Base-by-base conservation (phyloP, 2,888 invertebrate genomes). In the Ceriagrion tenellum region DNA sequence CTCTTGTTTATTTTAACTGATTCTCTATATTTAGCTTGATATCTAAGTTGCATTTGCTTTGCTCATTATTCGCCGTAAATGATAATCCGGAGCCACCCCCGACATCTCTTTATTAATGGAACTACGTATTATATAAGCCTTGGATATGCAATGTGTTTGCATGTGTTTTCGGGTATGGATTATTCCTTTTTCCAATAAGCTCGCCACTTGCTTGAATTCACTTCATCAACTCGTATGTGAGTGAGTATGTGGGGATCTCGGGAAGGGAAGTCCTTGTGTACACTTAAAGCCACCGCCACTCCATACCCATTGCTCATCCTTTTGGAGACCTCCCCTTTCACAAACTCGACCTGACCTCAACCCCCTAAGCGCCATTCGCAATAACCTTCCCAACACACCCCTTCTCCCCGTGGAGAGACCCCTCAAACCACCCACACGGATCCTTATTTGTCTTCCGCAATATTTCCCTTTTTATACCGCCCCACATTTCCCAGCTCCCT, bases 401-500 rank as follows among this genome's bases (percentile, higher is more conserved):
- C 13, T 55, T 47, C 55, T 35, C 89, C 3, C 55, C 88, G 23
- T 56, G 23, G 56, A n/a, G n/a, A n/a, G n/a, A 35, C 59, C 26
- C 55, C n/a, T 30, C 26, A 35, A 2, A 35, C 56, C 56, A 30
- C 0, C 35, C 16, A 18, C 16, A 18, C 30, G 8, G n/a, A n/a
- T 90, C 55, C 59, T 35, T 90, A 55, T 90, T 90, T 90, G 55
- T 89, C 89, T 89, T 55, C 89, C 55, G 55, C 89, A 55, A 89
- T 90, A 90, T 90, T 90, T 90, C 56, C 59, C 90, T 59, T 90
- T 16, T 59, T 55, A 35, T 18, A 10, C 56, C 90, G 30, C n/a
- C 90, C 59, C 56, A 10, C 90, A 30, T 20, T 35, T 35, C 56
- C 59, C 59, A n/a, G 12, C 63, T 13, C 56, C 91, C 90, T 47